Percentiles rank a stretch among this genome's conserved stretches.
Evolutionary conservation across 2,113 vertebrate species (phyloP).

Genomic region (Ammodytes marinus): DNA sequence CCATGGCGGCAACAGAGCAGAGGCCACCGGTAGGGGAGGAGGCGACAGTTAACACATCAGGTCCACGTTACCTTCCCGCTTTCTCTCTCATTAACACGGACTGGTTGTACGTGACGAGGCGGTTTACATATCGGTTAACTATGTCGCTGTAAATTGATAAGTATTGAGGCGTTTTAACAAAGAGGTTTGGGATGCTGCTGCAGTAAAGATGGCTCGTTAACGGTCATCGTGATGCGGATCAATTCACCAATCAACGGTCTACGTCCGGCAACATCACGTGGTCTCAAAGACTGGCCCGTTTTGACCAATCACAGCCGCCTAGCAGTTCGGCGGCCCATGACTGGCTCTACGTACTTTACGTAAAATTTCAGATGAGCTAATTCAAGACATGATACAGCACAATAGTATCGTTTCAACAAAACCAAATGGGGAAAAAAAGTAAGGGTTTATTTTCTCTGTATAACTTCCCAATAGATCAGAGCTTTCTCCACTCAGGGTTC

Average conservation of each 20-base stretch:
- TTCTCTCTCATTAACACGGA: neutral
- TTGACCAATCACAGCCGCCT: conserved; percentile 53
- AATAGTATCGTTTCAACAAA: neutral
- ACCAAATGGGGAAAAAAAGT: neutral
- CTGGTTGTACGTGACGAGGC: rapidly evolving
- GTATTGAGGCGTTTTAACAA: neutral
- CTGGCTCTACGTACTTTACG: neutral
- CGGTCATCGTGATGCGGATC: neutral
- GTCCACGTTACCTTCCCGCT: neutral
- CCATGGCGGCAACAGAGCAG: conserved; percentile 34
- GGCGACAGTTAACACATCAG: neutral
- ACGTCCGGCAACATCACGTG: conserved; percentile 71
- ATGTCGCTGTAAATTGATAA: neutral
- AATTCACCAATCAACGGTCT: neutral
- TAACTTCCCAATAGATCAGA: neutral
- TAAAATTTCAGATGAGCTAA: neutral
- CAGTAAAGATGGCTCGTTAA: neutral
- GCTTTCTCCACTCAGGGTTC: no score
- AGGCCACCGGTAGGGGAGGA: neutral
- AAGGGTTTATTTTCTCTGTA: neutral
- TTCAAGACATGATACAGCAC: neutral
- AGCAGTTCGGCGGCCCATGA: neutral
- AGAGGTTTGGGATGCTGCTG: neutral
- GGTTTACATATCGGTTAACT: neutral
- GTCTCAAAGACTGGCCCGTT: neutral